Percentiles rank a stretch among this genome's conserved stretches.
Conservation (phyloP, 1,140 invertebrate genomes). For the Halesus radiatus region DNA sequence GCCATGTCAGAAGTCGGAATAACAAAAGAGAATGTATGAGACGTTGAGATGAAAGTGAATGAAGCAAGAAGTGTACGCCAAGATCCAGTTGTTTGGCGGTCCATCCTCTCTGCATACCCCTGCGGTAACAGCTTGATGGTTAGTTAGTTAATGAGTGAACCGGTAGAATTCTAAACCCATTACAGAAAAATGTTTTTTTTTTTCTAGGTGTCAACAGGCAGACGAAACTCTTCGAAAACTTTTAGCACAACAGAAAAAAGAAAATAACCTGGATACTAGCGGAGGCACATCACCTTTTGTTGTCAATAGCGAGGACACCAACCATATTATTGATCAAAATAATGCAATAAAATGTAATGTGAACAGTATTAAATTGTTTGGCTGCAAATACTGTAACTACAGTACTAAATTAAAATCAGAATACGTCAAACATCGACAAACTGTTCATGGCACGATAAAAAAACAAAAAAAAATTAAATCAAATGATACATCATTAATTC, state of each 20-base stretch:
- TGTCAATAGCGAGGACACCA: background rate
- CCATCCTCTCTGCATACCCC: too few relatives aligned
- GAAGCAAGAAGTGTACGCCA: too few relatives aligned
- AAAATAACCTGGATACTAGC: background rate
- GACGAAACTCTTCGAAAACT: background rate
- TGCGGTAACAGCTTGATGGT: too few relatives aligned
- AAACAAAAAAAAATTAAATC: slow-evolving; percentile 15
- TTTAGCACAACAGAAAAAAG: background rate
- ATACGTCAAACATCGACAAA: slow-evolving; percentile 18
- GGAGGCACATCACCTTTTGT: background rate
- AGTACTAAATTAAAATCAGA: slow-evolving; percentile 20
- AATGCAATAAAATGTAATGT: background rate
- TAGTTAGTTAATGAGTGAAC: too few relatives aligned
- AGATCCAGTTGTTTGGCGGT: too few relatives aligned
- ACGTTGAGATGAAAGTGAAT: too few relatives aligned
- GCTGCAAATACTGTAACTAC: slow-evolving; percentile 43
- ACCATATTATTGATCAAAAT: background rate
- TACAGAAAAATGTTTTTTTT: background rate
- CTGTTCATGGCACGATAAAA: slow-evolving; percentile 15
- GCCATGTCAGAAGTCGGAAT: too few relatives aligned
- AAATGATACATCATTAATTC: background rate
- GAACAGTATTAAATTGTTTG: background rate
- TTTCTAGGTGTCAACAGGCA: slow-evolving; percentile 12
- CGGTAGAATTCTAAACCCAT: too few relatives aligned
- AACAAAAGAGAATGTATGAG: too few relatives aligned